These are phyloP conservation scores for Tenualosa thibaudeaui DNA, from an alignment of 2,797 vertebrate species.

Conservation along the genomic window DNA sequence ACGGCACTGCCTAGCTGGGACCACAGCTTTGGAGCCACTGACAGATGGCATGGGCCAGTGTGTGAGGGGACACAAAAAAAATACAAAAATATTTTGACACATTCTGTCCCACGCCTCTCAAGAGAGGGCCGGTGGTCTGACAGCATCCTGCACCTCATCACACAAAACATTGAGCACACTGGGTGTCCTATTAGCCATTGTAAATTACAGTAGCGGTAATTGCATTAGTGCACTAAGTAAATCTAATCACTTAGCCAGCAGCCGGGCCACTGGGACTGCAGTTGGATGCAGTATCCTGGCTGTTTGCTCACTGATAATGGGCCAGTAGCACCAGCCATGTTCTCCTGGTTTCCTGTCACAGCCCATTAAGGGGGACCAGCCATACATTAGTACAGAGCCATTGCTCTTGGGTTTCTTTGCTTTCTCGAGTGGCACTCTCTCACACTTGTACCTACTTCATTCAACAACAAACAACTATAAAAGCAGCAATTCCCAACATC, in stretches of 20 bases:
- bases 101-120: conserved; percentile 38
- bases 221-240: conserved; percentile 69
- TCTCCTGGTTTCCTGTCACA: conserved; percentile 52
- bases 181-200: conserved; percentile 54
- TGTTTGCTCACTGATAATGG: conserved; percentile 13
- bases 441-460: neutral
- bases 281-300: conserved; percentile 44
- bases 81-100: conserved; percentile 35
- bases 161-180: conserved; percentile 47
- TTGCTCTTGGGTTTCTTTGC: neutral
- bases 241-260: conserved; percentile 63
- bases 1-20: conserved; percentile 65
- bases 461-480: neutral
- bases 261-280: conserved; percentile 44
- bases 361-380: conserved; percentile 61
- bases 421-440: neutral
- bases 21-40: conserved; percentile 62
- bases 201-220: conserved; percentile 68
- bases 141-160: conserved; percentile 35
- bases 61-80: neutral
- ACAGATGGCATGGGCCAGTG: conserved; percentile 64
- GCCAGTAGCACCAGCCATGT: conserved; percentile 8
- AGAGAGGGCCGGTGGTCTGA: conserved; percentile 22
- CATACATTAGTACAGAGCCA: conserved; percentile 35
- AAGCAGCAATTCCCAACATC: conserved; percentile 1